Percentiles rank a stretch among this genome's conserved stretches.
phyloP scores from a whole-genome alignment of 2,797 vertebrate genomes.

The Sphaeramia orbicularis region DNA sequence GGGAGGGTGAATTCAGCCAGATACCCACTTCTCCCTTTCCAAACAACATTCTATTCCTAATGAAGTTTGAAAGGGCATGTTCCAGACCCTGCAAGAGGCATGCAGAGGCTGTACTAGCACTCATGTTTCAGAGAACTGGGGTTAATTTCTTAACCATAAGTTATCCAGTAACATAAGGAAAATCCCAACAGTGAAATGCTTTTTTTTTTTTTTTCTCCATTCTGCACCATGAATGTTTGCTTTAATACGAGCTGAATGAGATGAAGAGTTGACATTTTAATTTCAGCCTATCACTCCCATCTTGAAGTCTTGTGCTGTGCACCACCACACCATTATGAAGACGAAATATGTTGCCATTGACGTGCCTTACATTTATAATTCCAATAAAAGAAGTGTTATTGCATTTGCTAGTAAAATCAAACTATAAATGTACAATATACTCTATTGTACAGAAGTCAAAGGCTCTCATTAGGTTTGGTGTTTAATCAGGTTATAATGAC shows the following conservation, averaged over 20 bases:
- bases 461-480: no score
- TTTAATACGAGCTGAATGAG: constrained; percentile 16
- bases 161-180: background rate
- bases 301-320: constrained; percentile 35
- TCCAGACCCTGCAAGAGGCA: no score
- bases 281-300: constrained; percentile 59
- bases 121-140: no score
- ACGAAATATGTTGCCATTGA: constrained; percentile 39
- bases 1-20: no score
- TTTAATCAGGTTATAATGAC: no score
- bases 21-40: no score
- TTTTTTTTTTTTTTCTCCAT: background rate
- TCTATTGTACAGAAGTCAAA: no score
- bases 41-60: no score
- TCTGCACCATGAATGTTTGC: constrained; percentile 6
- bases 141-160: no score
- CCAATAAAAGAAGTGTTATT: constrained; percentile 6
- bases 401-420: background rate
- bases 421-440: no score
- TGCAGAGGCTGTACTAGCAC: no score
- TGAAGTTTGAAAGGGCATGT: no score
- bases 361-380: constrained; percentile 44
- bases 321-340: constrained; percentile 47
- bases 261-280: constrained; percentile 64
- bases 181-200: background rate